Evolutionary conservation across 2,113 vertebrate species (phyloP), one percentile per base, ranked within the genome.

Genomic region (Galeopterus variegatus): DNA sequence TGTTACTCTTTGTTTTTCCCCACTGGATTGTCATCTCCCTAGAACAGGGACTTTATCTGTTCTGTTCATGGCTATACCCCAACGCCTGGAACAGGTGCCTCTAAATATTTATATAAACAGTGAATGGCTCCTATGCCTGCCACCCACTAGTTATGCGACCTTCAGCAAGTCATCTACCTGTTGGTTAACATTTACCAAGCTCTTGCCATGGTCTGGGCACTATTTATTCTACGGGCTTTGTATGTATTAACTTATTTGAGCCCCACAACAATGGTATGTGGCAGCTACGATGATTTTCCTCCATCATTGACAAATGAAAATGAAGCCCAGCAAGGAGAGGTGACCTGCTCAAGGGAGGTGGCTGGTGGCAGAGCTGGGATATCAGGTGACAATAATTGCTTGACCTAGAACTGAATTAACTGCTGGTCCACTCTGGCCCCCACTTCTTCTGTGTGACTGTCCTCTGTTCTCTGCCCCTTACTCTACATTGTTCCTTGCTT

Each of bases 391-490:
- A 81, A 33, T 14, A 64, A 23, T 12, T 10, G 62, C 70, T 36
- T 84, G 91, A 93, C 94, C 87, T 56, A 82, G 89, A 93, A 94
- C n/a, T 41, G 88, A 62, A 15, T 62, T 81, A 90, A 81, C 87
- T 72, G 54, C 70, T 70, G 87, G 77, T 33, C 77, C 41, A 50
- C 52, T 72, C 41, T 31, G 31, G 52, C 4, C 3, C 41, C 80
- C 31, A 8, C 65, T 81, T 82, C 50, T 80, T 76, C 70, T 48
- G n/a, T 6, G 26, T 67, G 69, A 56, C 76, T 41, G 19, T 81
- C 69, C 48, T 60, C 76, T 19, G 67, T 26, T 54, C 72, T 80
- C 65, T 10, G 26, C 28, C 13, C 87, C 45, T 13, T 21, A 8
- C 8, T 93, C 65, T 88, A 19, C 45, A 12, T 91, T 83, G 94